Conservation (phyloP, 2,797 vertebrate genomes). For the Hybognathus amarus region DNA sequence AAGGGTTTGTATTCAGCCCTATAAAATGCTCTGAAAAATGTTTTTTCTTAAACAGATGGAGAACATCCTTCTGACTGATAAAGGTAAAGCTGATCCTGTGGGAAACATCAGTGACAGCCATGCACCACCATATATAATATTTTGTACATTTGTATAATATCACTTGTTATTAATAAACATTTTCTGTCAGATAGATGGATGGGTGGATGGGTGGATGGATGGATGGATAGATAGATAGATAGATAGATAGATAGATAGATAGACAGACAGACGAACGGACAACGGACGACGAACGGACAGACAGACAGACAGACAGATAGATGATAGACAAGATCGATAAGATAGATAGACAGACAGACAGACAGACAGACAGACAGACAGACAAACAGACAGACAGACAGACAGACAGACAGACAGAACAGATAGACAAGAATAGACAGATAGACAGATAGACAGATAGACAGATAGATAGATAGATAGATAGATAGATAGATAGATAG, state of each 20-base stretch:
- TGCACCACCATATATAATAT: neutral
- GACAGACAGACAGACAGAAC: neutral
- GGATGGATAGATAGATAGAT: neutral
- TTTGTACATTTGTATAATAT: neutral
- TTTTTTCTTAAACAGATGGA: conserved; percentile 84
- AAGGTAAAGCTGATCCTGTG: conserved; percentile 76
- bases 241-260: neutral
- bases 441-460: neutral
- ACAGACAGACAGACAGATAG: neutral
- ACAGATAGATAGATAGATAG: neutral
- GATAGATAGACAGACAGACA: neutral
- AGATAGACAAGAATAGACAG: neutral
- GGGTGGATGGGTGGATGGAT: neutral
- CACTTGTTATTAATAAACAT: neutral
- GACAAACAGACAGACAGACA: neutral
- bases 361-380: neutral
- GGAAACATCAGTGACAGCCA: conserved; percentile 59
- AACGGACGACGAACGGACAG: too few species aligned
- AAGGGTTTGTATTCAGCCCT: neutral
- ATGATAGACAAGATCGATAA: too few species aligned
- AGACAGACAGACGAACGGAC: too few species aligned
- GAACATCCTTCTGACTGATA: conserved; percentile 88
- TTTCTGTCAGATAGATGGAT: neutral
- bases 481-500: too few species aligned
- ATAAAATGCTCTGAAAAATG: neutral